Percentiles rank a stretch among this genome's conserved stretches.
Evolutionary conservation across 2,797 vertebrate species (phyloP).

Genomic region (Phoxinus dragarum): DNA sequence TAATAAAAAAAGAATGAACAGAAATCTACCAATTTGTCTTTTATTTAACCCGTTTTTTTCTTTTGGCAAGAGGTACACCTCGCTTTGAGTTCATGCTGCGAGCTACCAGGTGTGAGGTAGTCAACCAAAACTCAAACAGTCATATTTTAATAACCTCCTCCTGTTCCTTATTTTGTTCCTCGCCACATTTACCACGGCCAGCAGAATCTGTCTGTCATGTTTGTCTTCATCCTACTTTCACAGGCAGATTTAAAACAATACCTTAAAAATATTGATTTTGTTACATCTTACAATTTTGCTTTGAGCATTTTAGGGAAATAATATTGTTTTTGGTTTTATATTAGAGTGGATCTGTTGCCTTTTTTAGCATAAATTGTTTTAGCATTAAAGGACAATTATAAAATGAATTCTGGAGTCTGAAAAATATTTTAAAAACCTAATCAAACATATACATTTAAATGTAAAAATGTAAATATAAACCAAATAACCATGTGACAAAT

Average conservation of each 20-base stretch:
- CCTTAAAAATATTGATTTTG: slow-evolving; percentile 17
- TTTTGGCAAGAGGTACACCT: slow-evolving; percentile 6
- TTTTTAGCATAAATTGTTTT: neutral
- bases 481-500: neutral
- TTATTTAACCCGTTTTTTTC: neutral
- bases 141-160: slow-evolving; percentile 38
- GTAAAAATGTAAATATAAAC: neutral
- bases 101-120: slow-evolving; percentile 11
- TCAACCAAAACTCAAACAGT: slow-evolving; percentile 31
- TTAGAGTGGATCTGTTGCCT: neutral
- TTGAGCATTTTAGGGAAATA: neutral
- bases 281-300: neutral
- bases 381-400: neutral
- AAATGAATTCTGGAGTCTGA: neutral
- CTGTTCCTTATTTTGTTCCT: slow-evolving; percentile 2
- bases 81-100: slow-evolving; percentile 12
- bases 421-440: neutral
- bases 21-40: neutral
- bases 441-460: neutral
- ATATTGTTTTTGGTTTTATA: neutral
- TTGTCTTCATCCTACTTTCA: neutral
- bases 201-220: neutral
- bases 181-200: neutral
- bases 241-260: neutral
- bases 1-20: neutral